A percentile compares a stretch with the other conserved stretches of the same genome.
These are phyloP conservation scores for Atta texana DNA, from an alignment of 1,140 invertebrate genomes.

Conservation along the genomic window DNA sequence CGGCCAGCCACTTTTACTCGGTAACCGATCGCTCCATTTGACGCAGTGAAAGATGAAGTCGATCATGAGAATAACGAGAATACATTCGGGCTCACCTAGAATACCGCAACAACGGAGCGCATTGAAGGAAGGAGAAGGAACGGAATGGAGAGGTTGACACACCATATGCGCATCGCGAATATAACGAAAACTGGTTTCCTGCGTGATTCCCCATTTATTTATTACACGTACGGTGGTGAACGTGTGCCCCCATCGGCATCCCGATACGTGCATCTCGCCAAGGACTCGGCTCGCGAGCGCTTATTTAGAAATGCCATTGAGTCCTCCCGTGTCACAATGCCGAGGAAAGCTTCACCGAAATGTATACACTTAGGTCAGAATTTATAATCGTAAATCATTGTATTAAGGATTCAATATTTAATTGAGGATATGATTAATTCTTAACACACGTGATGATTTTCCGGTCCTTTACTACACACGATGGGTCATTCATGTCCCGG, in stretches of 20 bases:
- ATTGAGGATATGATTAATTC: too few species aligned
- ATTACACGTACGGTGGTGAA: constrained; percentile 68
- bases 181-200: constrained; percentile 78
- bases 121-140: constrained; percentile 32
- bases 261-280: constrained; percentile 68
- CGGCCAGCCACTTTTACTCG: constrained; percentile 23
- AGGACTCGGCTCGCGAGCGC: constrained; percentile 69
- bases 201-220: constrained; percentile 56
- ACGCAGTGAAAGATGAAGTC: background rate
- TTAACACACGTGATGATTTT: too few species aligned
- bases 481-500: too few species aligned
- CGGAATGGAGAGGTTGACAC: constrained; percentile 24
- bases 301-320: constrained; percentile 75
- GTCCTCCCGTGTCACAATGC: constrained; percentile 59
- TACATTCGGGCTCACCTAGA: constrained; percentile 5
- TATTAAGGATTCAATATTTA: too few species aligned
- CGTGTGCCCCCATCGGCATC: constrained; percentile 75
- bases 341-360: constrained; percentile 1
- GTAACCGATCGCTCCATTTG: background rate
- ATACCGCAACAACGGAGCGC: background rate
- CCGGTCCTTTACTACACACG: too few species aligned
- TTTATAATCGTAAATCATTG: too few species aligned
- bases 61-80: constrained; percentile 20
- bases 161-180: constrained; percentile 20
- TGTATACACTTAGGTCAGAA: background rate